phyloP scores from a whole-genome alignment of 2,888 invertebrate genomes.

The Panzeria rudis region DNA sequence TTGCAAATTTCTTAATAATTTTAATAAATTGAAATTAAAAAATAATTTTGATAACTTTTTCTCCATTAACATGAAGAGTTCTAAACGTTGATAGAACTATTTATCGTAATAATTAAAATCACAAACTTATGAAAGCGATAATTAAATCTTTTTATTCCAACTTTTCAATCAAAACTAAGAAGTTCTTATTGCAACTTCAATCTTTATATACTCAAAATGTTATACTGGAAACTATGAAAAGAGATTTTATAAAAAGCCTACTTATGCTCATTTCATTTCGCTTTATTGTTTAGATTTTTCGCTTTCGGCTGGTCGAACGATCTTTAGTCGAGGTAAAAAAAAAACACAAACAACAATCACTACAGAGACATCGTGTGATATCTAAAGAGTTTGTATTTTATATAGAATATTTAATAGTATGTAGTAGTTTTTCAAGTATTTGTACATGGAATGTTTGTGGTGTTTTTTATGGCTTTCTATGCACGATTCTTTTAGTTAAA shows the following conservation, averaged over 20 bases:
- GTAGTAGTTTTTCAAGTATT: slow-evolving; percentile 14
- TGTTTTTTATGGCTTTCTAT: slow-evolving; percentile 31
- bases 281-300: slow-evolving; percentile 45
- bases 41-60: slow-evolving; percentile 29
- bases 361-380: slow-evolving; percentile 47
- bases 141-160: slow-evolving; percentile 55
- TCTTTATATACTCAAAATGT: slow-evolving; percentile 64
- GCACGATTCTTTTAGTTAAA: slow-evolving; percentile 20
- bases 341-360: slow-evolving; percentile 58
- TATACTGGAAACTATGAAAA: slow-evolving; percentile 24
- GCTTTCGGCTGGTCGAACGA: slow-evolving; percentile 38
- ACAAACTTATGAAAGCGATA: neutral
- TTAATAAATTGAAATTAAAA: slow-evolving; percentile 41
- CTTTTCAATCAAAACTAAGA: slow-evolving; percentile 66
- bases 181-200: slow-evolving; percentile 67
- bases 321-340: slow-evolving; percentile 46
- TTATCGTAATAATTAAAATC: neutral
- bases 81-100: neutral
- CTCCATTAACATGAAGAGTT: slow-evolving; percentile 16
- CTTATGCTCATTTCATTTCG: slow-evolving; percentile 22
- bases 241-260: slow-evolving; percentile 44
- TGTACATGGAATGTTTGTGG: slow-evolving; percentile 10
- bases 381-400: slow-evolving; percentile 24
- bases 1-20: slow-evolving; percentile 18
- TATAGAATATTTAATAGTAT: slow-evolving; percentile 26